Evolutionary conservation across 2,888 invertebrate species (phyloP).

Genomic region (Stenoptilia bipunctidactyla): DNA sequence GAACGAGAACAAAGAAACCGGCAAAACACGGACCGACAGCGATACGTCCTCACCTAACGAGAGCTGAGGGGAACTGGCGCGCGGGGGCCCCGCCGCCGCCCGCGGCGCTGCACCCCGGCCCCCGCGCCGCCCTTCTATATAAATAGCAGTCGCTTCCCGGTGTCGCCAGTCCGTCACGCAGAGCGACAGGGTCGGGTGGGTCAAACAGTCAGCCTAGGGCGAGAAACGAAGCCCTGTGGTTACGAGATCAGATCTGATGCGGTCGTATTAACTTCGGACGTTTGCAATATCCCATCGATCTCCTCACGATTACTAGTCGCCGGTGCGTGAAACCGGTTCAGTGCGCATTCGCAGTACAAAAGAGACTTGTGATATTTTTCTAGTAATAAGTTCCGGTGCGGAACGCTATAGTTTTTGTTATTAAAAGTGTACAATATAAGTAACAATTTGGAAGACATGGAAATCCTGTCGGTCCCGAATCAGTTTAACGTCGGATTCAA

Average conservation of each 20-base stretch:
- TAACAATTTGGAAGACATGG: constrained; percentile 77
- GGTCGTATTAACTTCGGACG: constrained; percentile 53
- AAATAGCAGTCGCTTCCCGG: constrained; percentile 43
- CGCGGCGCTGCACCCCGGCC: constrained; percentile 34
- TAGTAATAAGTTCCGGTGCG: constrained; percentile 59
- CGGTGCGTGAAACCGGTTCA: constrained; percentile 45
- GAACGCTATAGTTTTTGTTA: constrained; percentile 53
- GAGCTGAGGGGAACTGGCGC: constrained; percentile 45
- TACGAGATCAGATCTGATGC: constrained; percentile 70
- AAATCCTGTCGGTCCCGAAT: constrained; percentile 83
- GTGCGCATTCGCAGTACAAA: constrained; percentile 67
- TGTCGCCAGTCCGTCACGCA: constrained; percentile 64
- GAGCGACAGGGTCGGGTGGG: constrained; percentile 65
- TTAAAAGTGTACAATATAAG: constrained; percentile 70
- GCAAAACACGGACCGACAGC: neutral
- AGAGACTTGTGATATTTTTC: constrained; percentile 71
- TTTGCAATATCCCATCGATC: constrained; percentile 58
- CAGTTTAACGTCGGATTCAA: constrained; percentile 82
- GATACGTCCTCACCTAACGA: constrained; percentile 14
- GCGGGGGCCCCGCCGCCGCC: constrained; percentile 54
- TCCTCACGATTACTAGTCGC: constrained; percentile 55
- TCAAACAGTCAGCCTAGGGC: constrained; percentile 53
- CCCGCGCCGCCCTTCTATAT: constrained; percentile 56
- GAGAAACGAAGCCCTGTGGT: constrained; percentile 63
- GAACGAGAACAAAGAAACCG: neutral